Percentiles rank a stretch among this genome's conserved stretches.
These are phyloP conservation scores for Hypothenemus hampei DNA, from an alignment of 1,140 invertebrate genomes.

Conservation along the genomic window DNA sequence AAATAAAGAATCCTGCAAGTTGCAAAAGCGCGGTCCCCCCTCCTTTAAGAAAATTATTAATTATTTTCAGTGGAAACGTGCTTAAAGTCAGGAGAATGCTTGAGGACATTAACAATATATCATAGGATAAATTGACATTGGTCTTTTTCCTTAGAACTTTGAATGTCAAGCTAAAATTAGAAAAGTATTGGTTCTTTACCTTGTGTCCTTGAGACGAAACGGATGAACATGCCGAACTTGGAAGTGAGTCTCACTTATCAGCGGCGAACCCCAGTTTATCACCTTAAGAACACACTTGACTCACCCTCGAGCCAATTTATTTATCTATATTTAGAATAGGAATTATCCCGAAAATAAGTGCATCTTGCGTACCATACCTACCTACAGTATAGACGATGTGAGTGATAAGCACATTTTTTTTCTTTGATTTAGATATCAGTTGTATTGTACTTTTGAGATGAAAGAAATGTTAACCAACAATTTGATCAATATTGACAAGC, in stretches of 20 bases:
- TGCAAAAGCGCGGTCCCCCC: neutral
- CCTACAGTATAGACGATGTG: no score
- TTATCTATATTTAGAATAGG: conserved; percentile 17
- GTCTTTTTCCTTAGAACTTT: no score
- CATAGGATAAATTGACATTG: no score
- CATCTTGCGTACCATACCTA: no score
- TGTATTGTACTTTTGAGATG: no score
- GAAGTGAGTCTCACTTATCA: conserved; percentile 5
- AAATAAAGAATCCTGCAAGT: conserved; percentile 4
- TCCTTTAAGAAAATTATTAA: conserved; percentile 1
- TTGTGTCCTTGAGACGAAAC: neutral
- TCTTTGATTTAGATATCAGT: no score
- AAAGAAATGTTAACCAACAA: no score
- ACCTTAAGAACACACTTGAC: conserved; percentile 20
- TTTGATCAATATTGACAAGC: no score
- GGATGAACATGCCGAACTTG: neutral
- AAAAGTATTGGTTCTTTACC: neutral
- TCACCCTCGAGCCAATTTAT: conserved; percentile 19
- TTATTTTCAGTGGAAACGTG: conserved; percentile 9
- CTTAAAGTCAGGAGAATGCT: no score
- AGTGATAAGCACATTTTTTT: no score
- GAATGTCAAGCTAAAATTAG: no score
- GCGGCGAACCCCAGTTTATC: conserved; percentile 2
- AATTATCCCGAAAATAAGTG: conserved; percentile 18
- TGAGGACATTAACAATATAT: no score